A percentile compares a stretch with the other conserved stretches of the same genome.
phyloP scores from a whole-genome alignment of 2,113 vertebrate genomes.

The zebrafish (Danio rerio) region DNA sequence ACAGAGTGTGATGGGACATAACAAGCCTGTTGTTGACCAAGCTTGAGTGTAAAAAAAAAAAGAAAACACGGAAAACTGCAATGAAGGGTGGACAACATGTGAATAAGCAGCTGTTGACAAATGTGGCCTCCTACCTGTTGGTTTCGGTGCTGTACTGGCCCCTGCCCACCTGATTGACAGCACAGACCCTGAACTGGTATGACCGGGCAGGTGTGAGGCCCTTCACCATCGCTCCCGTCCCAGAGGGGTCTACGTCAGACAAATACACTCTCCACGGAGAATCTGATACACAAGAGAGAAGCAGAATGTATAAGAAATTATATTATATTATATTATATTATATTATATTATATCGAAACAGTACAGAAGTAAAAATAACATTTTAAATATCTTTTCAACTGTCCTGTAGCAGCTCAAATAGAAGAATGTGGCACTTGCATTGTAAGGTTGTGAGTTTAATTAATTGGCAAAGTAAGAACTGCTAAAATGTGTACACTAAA shows the following conservation, averaged over 20 bases:
- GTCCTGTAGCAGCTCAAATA: too few relatives aligned
- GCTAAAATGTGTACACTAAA: too few relatives aligned
- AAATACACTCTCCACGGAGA: constrained; percentile 96
- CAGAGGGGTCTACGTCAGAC: constrained; percentile 81
- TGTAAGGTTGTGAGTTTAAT: too few relatives aligned
- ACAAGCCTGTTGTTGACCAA: background rate
- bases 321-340: too few relatives aligned
- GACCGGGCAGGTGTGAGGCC: constrained; percentile 92
- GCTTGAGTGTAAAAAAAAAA: background rate
- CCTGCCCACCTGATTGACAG: constrained; percentile 91
- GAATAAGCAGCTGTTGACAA: background rate
- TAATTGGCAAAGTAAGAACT: too few relatives aligned
- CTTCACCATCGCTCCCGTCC: constrained; percentile 80
- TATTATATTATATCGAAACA: too few relatives aligned
- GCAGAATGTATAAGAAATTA: constrained; percentile 5
- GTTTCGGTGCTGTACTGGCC: constrained; percentile 93
- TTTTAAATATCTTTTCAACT: too few relatives aligned
- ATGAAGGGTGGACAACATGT: background rate
- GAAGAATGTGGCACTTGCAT: too few relatives aligned
- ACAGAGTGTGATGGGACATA: background rate
- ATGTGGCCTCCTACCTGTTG: constrained; percentile 43
- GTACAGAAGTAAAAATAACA: too few relatives aligned
- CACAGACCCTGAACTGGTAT: constrained; percentile 87
- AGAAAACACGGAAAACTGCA: background rate
- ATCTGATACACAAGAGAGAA: constrained; percentile 76